Conservation (phyloP, 2,888 invertebrate species). For the Aleiodes leptofemur region DNA sequence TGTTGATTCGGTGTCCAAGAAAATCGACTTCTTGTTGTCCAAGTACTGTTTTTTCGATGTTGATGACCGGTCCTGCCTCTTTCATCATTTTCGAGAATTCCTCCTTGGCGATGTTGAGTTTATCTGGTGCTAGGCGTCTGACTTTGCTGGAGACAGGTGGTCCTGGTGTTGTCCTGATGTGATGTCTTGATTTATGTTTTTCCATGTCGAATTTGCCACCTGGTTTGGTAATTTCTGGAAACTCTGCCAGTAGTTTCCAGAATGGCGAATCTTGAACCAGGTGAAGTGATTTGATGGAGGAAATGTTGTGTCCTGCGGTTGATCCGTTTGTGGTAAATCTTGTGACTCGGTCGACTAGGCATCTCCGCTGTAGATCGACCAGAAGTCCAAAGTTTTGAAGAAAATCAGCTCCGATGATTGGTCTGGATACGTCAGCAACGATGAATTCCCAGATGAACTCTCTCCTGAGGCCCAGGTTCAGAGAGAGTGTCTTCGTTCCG, state of each 20-base stretch:
- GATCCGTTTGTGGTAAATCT: neutral
- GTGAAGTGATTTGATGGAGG: neutral
- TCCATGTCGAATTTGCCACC: neutral
- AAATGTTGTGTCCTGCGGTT: neutral
- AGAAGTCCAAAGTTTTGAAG: neutral
- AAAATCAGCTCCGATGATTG: slow-evolving; percentile 14
- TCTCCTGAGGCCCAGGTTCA: neutral
- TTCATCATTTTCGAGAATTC: neutral
- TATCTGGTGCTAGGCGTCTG: neutral
- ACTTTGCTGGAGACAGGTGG: slow-evolving; percentile 9
- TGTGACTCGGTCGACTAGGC: neutral
- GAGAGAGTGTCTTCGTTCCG: neutral
- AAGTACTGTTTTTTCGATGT: neutral
- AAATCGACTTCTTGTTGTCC: neutral
- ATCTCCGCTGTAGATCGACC: neutral
- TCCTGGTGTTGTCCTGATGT: slow-evolving; percentile 1
- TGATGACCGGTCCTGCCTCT: neutral
- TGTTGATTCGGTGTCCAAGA: neutral
- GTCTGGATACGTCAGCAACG: neutral
- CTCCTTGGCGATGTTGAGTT: neutral
- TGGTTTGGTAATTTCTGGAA: slow-evolving; percentile 3
- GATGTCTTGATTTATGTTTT: neutral
- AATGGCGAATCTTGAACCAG: neutral
- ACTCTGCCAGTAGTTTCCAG: neutral
- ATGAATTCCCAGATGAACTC: slow-evolving; percentile 2